Conservation (phyloP, 92 coral and sea anemone genomes). For the Epizoanthus rinbou region DNA sequence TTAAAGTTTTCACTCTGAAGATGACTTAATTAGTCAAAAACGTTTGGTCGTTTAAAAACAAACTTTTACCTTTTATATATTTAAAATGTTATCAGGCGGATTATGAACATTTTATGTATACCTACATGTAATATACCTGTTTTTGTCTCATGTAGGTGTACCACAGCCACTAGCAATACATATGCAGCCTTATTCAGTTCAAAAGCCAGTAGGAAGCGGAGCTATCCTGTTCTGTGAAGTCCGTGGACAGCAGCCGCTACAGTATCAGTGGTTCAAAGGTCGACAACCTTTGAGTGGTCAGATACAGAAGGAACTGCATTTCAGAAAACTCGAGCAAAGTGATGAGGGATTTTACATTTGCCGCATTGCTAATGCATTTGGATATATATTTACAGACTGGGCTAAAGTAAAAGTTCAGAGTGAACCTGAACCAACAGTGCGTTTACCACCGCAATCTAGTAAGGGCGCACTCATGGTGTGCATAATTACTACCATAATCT, state of each 20-base stretch:
- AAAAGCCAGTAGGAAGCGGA: conserved; percentile 51
- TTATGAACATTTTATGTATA: too few species aligned
- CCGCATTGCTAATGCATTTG: conserved; percentile 68
- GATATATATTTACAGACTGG: conserved; percentile 78
- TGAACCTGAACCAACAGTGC: conserved; percentile 4
- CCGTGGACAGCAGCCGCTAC: conserved; percentile 59
- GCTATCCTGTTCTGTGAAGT: conserved; percentile 67
- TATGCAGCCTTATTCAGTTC: conserved; percentile 58
- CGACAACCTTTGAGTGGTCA: conserved; percentile 35
- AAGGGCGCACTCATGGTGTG: background rate
- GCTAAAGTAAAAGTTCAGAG: conserved; percentile 63
- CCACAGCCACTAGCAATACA: conserved; percentile 68
- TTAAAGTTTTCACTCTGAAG: too few species aligned
- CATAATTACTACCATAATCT: background rate
- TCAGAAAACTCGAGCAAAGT: conserved; percentile 44
- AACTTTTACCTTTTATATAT: too few species aligned
- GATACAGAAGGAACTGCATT: conserved; percentile 56
- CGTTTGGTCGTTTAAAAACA: too few species aligned
- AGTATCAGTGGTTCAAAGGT: conserved; percentile 94
- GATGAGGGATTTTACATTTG: conserved; percentile 83
- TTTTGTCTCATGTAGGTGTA: background rate
- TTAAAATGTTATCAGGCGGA: too few species aligned
- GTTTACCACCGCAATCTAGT: conserved; percentile 36
- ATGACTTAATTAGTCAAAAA: too few species aligned
- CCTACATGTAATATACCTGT: background rate